Percentiles rank a stretch among this genome's conserved stretches.
phyloP scores from a whole-genome alignment of 2,113 vertebrate species.

The Chaenocephalus aceratus region DNA sequence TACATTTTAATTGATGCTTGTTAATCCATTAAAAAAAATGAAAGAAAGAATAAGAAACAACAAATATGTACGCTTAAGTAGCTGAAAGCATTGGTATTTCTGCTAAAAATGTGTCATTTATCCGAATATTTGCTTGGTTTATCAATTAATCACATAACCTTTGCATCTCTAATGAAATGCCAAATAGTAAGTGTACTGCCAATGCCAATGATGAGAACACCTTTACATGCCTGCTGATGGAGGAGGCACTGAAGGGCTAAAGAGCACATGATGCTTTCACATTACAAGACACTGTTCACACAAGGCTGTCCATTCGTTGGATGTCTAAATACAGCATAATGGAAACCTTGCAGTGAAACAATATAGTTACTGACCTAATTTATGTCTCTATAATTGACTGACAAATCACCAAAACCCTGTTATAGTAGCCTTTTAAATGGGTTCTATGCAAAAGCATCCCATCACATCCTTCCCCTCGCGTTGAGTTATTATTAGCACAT shows the following conservation, averaged over 20 bases:
- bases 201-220: not conserved
- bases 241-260: not conserved
- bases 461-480: not conserved
- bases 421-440: not conserved
- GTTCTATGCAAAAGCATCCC: not conserved
- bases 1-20: not conserved
- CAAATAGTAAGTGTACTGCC: not conserved
- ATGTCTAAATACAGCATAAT: not conserved
- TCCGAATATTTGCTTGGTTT: not conserved
- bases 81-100: no score
- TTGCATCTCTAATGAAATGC: not conserved
- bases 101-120: no score
- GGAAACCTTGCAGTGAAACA: no score
- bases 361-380: not conserved
- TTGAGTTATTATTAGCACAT: not conserved
- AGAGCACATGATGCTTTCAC: slow-evolving; percentile 35
- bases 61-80: no score
- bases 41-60: no score
- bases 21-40: no score
- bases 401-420: not conserved
- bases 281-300: slow-evolving; percentile 18
- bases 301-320: not conserved
- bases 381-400: not conserved
- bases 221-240: not conserved
- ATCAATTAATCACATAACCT: no score